Evolutionary conservation across 2,888 invertebrate species (phyloP), one percentile per base, ranked within the genome.

Genomic region (Drosophila pseudotalamancana): DNA sequence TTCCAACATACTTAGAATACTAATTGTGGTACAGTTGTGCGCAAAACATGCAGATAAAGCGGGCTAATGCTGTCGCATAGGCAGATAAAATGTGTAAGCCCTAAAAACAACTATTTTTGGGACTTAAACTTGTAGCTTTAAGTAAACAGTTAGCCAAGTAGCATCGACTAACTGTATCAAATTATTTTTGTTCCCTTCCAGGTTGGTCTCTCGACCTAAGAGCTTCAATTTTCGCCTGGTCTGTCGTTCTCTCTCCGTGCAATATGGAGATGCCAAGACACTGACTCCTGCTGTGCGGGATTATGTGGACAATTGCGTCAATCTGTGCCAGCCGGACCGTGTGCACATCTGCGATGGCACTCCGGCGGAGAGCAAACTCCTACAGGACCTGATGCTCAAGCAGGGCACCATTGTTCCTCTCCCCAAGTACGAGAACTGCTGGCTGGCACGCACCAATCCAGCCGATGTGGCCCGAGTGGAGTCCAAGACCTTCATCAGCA

Each of bases 391-490:
- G 21, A 94, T 99, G 92, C 94, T 95, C 74, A 93, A 95, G 62
- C 95, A 95, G 85, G 97, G 97, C 32, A 96, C 97, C 1, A 93
- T 98, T 55, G 93, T 94, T 54, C 94, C 94, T 0, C 92, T 99
- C 71, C 93, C 95, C 4, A 98, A 98, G 92, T 98, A 98, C 90
- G 93, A 97, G 40, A 98, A 99, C 92, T 98, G 98, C 90, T 99
- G 97, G 97, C 92, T 99, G 77, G 96, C 98, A 0, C 94, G 96
- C 78, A 99, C 99, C 0, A 98, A 99, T 92, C 99, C 99, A 0
- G 96, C 96, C 0, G 99, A 99, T 92, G 99, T 99, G 2, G 99
- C 99, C 0, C 94, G 99, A 29, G 99, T 99, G 2, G 99, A 99
- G 92, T 97, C 97, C 46, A 95, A 95, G 76, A 99, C 99, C 0